Evolutionary conservation across 2,888 invertebrate species (phyloP).

Genomic region (Sinopyrophorus schimmeli): DNA sequence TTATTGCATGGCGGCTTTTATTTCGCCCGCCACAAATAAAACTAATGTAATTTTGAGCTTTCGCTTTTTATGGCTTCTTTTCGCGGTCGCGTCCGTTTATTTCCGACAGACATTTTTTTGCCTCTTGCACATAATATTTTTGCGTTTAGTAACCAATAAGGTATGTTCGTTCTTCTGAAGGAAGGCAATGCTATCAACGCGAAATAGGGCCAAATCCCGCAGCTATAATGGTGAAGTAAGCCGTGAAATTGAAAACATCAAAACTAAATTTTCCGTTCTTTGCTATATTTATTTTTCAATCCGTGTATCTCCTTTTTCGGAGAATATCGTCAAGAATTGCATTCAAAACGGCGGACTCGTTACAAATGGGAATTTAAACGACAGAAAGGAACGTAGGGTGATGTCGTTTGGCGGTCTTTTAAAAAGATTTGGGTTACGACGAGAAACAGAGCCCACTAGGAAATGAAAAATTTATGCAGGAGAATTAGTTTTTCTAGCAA

Average conservation of each 20-base stretch:
- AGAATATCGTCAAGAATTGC: conserved; percentile 13
- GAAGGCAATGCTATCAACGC: conserved; percentile 7
- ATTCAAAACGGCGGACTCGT: conserved; percentile 10
- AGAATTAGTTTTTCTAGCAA: conserved; percentile 21
- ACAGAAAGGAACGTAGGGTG: conserved; percentile 4
- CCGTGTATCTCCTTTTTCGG: conserved; percentile 16
- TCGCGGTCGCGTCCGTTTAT: background rate
- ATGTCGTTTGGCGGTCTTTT: conserved; percentile 6
- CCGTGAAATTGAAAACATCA: conserved; percentile 42
- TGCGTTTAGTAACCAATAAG: conserved; percentile 7
- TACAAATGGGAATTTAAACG: conserved; percentile 15
- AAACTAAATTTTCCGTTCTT: conserved; percentile 39
- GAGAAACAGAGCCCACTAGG: conserved; percentile 24
- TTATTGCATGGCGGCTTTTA: conserved; percentile 29
- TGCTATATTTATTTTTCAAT: conserved; percentile 31
- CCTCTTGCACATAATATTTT: conserved; percentile 8
- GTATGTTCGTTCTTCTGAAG: conserved; percentile 4
- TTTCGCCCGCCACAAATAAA: conserved; percentile 27
- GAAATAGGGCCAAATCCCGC: conserved; percentile 23
- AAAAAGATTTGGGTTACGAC: conserved; percentile 3
- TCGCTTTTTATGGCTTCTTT: conserved; percentile 15
- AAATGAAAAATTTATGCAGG: conserved; percentile 27
- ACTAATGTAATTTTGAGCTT: conserved; percentile 30
- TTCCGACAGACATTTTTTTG: background rate
- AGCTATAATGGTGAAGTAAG: conserved; percentile 36